Percentiles rank a stretch among this genome's conserved stretches.
Conservation (phyloP, 2,888 invertebrate species). For the Cenopis cana region DNA sequence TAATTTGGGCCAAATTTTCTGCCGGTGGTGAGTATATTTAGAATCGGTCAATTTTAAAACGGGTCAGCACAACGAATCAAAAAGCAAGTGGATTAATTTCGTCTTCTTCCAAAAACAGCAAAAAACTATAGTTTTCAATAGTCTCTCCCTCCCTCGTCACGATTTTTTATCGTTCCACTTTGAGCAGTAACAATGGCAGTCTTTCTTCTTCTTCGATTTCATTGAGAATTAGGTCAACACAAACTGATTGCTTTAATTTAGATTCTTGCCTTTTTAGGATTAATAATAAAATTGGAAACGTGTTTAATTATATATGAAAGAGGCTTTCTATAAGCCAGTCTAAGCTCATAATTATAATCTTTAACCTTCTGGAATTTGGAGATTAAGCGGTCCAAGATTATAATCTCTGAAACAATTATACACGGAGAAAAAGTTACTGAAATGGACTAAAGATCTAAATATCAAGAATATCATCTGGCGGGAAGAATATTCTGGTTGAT, state of each 20-base stretch:
- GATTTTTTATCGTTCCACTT: slow-evolving; percentile 2
- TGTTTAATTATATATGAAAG: neutral
- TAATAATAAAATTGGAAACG: neutral
- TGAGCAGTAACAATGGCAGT: slow-evolving; percentile 4
- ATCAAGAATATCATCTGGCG: neutral
- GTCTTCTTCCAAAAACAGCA: neutral
- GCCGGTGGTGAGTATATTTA: too few species aligned
- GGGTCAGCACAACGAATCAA: neutral
- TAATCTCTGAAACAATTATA: slow-evolving; percentile 28
- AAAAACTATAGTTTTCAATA: slow-evolving; percentile 21
- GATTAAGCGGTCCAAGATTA: neutral
- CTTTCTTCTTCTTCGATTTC: neutral
- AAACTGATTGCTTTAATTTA: neutral
- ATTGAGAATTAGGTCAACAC: slow-evolving; percentile 9
- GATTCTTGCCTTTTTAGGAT: neutral
- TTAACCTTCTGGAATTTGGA: neutral
- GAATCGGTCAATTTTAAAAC: neutral
- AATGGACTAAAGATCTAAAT: neutral
- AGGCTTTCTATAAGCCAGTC: neutral
- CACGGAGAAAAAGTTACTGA: neutral
- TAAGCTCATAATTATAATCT: slow-evolving; percentile 5
- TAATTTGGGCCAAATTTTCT: too few species aligned
- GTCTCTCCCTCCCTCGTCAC: slow-evolving; percentile 1
- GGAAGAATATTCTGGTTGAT: too few species aligned
- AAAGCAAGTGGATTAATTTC: slow-evolving; percentile 3